Evolutionary conservation across 2,888 invertebrate species (phyloP).

Genomic region (Alsophila aescularia): DNA sequence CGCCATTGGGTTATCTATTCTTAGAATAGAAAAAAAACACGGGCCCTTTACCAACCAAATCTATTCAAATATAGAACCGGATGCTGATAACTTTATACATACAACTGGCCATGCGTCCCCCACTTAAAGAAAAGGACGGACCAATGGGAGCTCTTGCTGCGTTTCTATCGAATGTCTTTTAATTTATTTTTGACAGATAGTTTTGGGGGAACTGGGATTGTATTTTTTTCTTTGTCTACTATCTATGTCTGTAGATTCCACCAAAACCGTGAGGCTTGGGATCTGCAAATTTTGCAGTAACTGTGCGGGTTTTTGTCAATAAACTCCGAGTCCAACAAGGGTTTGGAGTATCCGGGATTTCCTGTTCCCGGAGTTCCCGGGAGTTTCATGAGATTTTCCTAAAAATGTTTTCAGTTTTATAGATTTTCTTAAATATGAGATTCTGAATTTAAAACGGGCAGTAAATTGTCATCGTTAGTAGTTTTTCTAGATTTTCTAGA

Average conservation of each 20-base stretch:
- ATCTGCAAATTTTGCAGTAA: no score
- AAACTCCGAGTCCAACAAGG: no score
- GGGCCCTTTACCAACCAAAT: conserved; percentile 28
- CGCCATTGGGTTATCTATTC: conserved; percentile 28
- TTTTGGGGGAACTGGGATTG: conserved; percentile 42
- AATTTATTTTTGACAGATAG: conserved; percentile 57
- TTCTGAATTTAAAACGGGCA: no score
- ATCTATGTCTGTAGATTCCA: no score
- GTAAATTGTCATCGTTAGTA: neutral
- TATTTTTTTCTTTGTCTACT: neutral
- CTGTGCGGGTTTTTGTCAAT: no score
- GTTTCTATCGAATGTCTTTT: conserved; percentile 36
- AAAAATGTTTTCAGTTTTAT: no score
- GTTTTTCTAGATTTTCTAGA: no score
- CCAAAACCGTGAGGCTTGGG: no score
- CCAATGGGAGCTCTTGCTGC: conserved; percentile 43
- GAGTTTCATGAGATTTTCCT: no score
- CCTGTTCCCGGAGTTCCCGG: no score
- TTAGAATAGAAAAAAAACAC: conserved; percentile 28
- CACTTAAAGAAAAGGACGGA: conserved; percentile 40
- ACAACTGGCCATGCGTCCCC: conserved; percentile 30
- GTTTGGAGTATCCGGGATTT: no score
- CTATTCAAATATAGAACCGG: conserved; percentile 27
- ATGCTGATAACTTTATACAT: conserved; percentile 23
- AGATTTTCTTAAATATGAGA: no score